Evolutionary conservation across 2,113 vertebrate genomes (phyloP), one percentile per base, ranked within the genome.

Genomic region (Pluvianellus socialis): DNA sequence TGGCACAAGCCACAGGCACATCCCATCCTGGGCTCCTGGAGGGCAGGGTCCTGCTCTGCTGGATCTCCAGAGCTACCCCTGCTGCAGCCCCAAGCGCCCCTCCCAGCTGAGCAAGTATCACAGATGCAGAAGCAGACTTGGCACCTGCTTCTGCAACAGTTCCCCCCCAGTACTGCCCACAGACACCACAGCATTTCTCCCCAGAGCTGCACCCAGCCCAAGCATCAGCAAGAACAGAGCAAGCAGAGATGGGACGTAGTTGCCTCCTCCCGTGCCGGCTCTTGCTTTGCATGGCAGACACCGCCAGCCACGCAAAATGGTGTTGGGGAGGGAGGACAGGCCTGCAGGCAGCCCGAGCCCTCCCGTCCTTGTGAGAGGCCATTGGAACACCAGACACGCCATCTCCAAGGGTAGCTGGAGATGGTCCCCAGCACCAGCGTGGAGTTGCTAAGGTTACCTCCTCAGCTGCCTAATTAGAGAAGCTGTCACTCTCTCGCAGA

Each of bases 391-490:
- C 88, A 84, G 10, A 35, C 38, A 50, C 21, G 7, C 30, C 79
- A 65, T 28, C 88, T 40, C 77, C 65, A 27, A 91, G 89, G 85
- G 92, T 15, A 45, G 45, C 76, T 38, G 56, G 66, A 96, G 95
- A 93, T 44, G 73, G 80, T 59, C 76, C 93, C 90, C 72, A 63
- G 81, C 84, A 86, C 82, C 88, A 86, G 86, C 7, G 7, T 77
- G 66, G 94, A 93, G 97, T 97, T 98, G 97, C 98, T 98, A 98
- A 97, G 98, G 98, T 98, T 98, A 98, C 97, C 94, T 97, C 85
- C 80, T 96, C 28, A 3, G 93, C 88, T 92, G 80, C 86, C 85
- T 98, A 89, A 97, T 97, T 96, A 96, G 79, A 96, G 96, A 97
- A 97, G 77, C 97, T 95, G 94, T 96, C 96, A 85, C 30, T 92